phyloP scores from a whole-genome alignment of 2,797 vertebrate genomes.

The Champsocephalus esox region DNA sequence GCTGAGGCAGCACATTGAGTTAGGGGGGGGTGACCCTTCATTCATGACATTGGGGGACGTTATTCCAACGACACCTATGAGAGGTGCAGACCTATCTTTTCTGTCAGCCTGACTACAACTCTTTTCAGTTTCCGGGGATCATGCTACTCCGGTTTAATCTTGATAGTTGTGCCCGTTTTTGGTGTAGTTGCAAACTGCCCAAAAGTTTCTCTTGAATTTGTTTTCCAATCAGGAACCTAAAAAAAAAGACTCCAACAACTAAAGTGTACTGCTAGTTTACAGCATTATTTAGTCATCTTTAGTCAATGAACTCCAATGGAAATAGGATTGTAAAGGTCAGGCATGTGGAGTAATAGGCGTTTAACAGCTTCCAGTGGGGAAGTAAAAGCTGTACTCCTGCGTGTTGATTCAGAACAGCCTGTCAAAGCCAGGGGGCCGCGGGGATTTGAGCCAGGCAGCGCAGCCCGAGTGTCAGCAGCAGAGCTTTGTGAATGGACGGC shows the following conservation, averaged over 20 bases:
- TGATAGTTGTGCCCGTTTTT: background rate
- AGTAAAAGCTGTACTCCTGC: constrained; percentile 56
- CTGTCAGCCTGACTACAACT: background rate
- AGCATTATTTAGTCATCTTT: constrained; percentile 15
- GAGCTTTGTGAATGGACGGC: constrained; percentile 76
- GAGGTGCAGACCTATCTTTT: constrained; percentile 22
- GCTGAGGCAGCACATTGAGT: constrained; percentile 84
- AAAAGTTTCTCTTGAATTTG: background rate
- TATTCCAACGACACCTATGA: constrained; percentile 55
- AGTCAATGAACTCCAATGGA: constrained; percentile 33
- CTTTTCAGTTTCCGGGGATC: background rate
- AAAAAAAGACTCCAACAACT: background rate
- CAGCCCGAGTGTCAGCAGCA: constrained; percentile 62
- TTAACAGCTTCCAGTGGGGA: constrained; percentile 65
- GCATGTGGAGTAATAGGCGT: constrained; percentile 40
- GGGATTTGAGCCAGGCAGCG: constrained; percentile 65
- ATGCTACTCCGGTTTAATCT: background rate
- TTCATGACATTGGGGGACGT: constrained; percentile 74
- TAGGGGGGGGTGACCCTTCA: constrained; percentile 79
- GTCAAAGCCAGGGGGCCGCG: constrained; percentile 60
- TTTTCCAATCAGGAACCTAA: background rate
- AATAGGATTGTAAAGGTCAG: constrained; percentile 28
- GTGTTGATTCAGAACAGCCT: constrained; percentile 74
- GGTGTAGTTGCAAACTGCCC: background rate
- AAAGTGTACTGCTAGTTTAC: constrained; percentile 3